Evolutionary conservation across 2,888 invertebrate genomes (phyloP).

Genomic region (Plagodis pulveraria): DNA sequence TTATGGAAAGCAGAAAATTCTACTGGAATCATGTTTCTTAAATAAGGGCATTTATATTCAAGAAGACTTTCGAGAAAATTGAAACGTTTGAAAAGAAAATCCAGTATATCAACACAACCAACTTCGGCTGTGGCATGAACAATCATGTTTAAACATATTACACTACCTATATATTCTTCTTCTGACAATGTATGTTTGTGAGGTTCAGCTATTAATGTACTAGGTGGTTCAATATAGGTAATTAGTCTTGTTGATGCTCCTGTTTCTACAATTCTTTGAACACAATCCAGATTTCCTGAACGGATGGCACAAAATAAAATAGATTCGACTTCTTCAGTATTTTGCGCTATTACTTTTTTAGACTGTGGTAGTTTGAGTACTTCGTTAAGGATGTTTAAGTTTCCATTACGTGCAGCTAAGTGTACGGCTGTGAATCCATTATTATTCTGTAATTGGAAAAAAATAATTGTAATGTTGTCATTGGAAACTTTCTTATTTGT

Average conservation of each 20-base stretch:
- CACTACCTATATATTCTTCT: background rate
- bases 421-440: conserved; percentile 62
- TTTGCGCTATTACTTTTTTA: conserved; percentile 30
- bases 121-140: conserved; percentile 51
- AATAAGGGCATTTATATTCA: conserved; percentile 10
- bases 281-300: conserved; percentile 59
- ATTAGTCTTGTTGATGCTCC: conserved; percentile 54
- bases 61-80: conserved; percentile 41
- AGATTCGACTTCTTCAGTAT: conserved; percentile 65
- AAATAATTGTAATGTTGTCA: too few species aligned
- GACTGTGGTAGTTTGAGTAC: conserved; percentile 61
- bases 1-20: conserved; percentile 36
- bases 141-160: conserved; percentile 11
- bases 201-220: background rate
- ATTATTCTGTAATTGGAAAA: conserved; percentile 28
- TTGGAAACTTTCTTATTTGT: too few species aligned
- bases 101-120: conserved; percentile 77
- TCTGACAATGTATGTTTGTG: background rate
- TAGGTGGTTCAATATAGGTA: background rate
- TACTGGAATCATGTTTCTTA: conserved; percentile 18
- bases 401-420: conserved; percentile 69
- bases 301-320: conserved; percentile 68
- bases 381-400: conserved; percentile 69
- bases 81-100: conserved; percentile 67
- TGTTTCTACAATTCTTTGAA: conserved; percentile 63